These are phyloP conservation scores for Cinclus cinclus DNA, from an alignment of 2,113 vertebrate genomes.

Conservation along the genomic window DNA sequence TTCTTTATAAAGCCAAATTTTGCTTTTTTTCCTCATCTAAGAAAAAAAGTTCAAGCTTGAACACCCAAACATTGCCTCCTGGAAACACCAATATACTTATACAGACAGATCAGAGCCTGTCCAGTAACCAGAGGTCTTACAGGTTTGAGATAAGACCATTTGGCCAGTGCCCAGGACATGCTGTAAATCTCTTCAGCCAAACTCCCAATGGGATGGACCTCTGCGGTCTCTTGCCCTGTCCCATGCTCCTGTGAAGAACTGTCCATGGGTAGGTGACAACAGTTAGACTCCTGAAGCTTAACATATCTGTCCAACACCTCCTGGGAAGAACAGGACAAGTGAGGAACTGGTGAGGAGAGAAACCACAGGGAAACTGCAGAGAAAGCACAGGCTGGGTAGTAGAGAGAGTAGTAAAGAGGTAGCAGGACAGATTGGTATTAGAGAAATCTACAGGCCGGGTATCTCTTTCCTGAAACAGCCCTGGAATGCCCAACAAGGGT, in stretches of 20 bases:
- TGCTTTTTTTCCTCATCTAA: background rate
- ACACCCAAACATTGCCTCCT: background rate
- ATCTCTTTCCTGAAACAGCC: background rate
- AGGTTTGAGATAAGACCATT: background rate
- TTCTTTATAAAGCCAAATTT: background rate
- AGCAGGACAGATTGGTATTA: background rate
- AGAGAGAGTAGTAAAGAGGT: background rate
- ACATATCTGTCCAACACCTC: background rate
- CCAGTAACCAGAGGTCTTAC: background rate
- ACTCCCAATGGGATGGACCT: background rate
- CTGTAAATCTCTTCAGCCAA: background rate
- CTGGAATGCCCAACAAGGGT: background rate
- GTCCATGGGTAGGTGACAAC: background rate
- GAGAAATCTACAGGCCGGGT: background rate
- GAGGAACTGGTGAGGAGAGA: background rate
- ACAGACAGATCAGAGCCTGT: background rate
- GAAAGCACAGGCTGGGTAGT: background rate
- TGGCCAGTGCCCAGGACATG: background rate
- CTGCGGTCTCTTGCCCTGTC: background rate
- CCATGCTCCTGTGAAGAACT: background rate
- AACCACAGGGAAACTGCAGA: background rate
- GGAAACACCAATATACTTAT: background rate
- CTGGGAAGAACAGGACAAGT: background rate
- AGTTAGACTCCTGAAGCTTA: background rate
- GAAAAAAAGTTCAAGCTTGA: background rate